phyloP scores from a whole-genome alignment of 2,888 invertebrate species.

The Pseudolycoriella hygida region DNA sequence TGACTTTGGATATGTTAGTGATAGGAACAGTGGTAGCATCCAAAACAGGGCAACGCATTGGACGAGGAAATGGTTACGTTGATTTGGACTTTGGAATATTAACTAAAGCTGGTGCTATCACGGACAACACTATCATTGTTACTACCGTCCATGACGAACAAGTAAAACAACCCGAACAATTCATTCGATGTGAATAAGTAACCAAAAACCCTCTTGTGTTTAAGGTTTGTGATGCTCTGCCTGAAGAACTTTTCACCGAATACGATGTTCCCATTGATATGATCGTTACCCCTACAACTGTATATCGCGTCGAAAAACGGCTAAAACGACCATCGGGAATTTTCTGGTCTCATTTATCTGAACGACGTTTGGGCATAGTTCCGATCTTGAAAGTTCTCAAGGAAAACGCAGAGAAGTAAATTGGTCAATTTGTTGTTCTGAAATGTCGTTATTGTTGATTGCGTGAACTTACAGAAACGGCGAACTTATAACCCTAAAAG shows the following conservation, averaged over 20 bases:
- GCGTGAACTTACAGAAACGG: slow-evolving; percentile 31
- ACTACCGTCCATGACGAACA: slow-evolving; percentile 76
- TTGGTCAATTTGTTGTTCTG: neutral
- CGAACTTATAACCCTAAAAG: slow-evolving; percentile 42
- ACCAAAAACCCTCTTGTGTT: slow-evolving; percentile 4
- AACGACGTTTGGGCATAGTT: slow-evolving; percentile 50
- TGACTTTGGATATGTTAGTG: slow-evolving; percentile 60
- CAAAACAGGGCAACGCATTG: slow-evolving; percentile 63
- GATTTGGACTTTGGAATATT: slow-evolving; percentile 73
- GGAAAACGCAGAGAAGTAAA: slow-evolving; percentile 47
- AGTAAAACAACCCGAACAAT: slow-evolving; percentile 26
- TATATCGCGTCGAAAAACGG: slow-evolving; percentile 40
- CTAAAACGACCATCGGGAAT: slow-evolving; percentile 50
- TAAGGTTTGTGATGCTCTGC: slow-evolving; percentile 54
- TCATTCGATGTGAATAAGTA: neutral
- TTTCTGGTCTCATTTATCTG: slow-evolving; percentile 59
- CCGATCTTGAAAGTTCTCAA: slow-evolving; percentile 53
- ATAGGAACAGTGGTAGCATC: slow-evolving; percentile 78
- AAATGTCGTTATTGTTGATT: neutral
- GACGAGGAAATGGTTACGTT: slow-evolving; percentile 74
- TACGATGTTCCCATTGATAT: slow-evolving; percentile 75
- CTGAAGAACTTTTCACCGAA: slow-evolving; percentile 52
- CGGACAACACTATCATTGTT: slow-evolving; percentile 52
- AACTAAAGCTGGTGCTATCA: slow-evolving; percentile 58
- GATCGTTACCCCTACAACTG: slow-evolving; percentile 69